Conservation (phyloP, 2,797 vertebrate species). For the Neosilurus hyrtlii region DNA sequence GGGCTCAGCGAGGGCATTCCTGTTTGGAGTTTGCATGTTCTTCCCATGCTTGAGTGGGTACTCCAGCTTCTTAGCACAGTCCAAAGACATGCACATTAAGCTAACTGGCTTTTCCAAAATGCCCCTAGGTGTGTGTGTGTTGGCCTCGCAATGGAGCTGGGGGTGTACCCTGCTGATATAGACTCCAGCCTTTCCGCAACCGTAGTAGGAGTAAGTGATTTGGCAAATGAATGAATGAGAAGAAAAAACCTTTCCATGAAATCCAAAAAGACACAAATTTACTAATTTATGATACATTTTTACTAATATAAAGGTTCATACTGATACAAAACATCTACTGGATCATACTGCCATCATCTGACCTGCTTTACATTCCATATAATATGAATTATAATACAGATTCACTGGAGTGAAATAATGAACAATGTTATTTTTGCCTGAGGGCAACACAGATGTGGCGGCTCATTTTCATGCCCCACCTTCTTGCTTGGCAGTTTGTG, state of each 20-base stretch:
- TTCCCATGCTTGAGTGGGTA: no score
- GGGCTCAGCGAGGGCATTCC: no score
- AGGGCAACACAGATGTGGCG: conserved; percentile 27
- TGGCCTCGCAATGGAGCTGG: no score
- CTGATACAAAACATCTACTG: conserved; percentile 2
- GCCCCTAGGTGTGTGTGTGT: no score
- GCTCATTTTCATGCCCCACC: conserved; percentile 20
- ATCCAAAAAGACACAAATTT: not conserved
- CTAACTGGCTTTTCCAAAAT: no score
- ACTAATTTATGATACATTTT: no score
- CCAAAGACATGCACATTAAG: no score
- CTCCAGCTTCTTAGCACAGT: no score
- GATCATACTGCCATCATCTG: conserved; percentile 15
- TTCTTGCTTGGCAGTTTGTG: conserved; percentile 2
- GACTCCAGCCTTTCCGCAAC: no score
- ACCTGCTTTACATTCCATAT: conserved; percentile 20
- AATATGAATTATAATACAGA: conserved; percentile 10
- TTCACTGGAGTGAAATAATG: conserved; percentile 21
- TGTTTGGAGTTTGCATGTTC: no score
- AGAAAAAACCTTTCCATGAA: not conserved
- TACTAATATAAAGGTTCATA: not conserved
- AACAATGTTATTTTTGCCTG: conserved; percentile 17
- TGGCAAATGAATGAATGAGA: not conserved
- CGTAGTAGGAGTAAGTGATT: no score
- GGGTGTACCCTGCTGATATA: no score